A percentile compares a stretch with the other conserved stretches of the same genome.
phyloP scores from a whole-genome alignment of 2,113 vertebrate genomes.

The Pardalotus punctatus region DNA sequence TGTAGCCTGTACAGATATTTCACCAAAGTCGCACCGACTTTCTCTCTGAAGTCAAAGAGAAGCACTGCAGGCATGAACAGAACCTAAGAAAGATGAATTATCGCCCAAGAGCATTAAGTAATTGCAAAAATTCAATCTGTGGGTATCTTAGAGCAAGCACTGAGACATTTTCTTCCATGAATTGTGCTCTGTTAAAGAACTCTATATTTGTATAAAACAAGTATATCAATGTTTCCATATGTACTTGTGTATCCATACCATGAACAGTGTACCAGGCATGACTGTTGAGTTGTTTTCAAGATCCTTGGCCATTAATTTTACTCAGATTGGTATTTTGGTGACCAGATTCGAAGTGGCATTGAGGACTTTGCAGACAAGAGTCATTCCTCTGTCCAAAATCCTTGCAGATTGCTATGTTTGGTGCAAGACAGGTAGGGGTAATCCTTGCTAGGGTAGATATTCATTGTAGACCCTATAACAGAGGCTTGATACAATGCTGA shows the following conservation, averaged over 20 bases:
- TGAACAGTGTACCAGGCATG: background rate
- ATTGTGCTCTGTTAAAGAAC: background rate
- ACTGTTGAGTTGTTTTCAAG: background rate
- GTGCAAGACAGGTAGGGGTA: background rate
- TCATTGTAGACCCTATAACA: fast-evolving
- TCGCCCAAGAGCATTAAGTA: background rate
- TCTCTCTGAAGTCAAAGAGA: background rate
- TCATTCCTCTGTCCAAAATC: background rate
- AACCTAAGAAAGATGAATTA: background rate
- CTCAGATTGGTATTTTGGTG: background rate
- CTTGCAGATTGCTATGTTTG: background rate
- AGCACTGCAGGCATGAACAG: background rate
- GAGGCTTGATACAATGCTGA: background rate
- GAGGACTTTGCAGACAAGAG: background rate
- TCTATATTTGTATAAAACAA: background rate
- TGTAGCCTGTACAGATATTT: background rate
- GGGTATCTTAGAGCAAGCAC: background rate
- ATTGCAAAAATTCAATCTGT: background rate
- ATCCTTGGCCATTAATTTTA: background rate
- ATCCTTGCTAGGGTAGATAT: background rate
- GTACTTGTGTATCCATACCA: background rate
- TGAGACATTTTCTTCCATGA: background rate
- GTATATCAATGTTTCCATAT: fast-evolving
- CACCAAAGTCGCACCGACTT: background rate
- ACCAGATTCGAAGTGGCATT: background rate